A percentile compares a stretch with the other conserved stretches of the same genome.
phyloP scores from a whole-genome alignment of 2,113 vertebrate genomes.

The Gymnobelideus leadbeateri region DNA sequence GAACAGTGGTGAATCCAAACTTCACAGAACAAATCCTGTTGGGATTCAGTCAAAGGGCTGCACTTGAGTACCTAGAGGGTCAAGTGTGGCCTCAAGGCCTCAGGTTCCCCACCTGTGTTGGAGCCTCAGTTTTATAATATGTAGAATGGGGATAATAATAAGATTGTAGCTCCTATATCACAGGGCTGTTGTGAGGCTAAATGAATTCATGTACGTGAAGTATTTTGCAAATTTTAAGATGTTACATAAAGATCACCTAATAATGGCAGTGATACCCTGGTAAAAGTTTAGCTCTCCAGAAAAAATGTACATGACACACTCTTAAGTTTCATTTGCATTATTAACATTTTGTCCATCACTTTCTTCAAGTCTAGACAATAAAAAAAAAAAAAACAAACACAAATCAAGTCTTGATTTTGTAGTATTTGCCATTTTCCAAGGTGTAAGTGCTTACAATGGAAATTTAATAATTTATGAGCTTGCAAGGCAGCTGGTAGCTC shows the following conservation, averaged over 20 bases:
- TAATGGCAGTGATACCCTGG: neutral
- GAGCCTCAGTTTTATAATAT: neutral
- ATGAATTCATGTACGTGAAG: neutral
- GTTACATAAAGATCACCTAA: neutral
- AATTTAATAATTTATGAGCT: neutral
- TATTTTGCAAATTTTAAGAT: neutral
- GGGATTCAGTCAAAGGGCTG: too few relatives aligned
- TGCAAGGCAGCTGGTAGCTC: neutral
- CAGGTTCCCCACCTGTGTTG: neutral
- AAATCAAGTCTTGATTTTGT: neutral
- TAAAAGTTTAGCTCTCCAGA: neutral
- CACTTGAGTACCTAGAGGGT: too few relatives aligned
- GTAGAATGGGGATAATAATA: neutral
- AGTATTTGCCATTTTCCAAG: neutral
- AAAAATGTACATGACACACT: neutral
- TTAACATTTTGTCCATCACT: neutral
- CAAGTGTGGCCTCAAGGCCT: too few relatives aligned
- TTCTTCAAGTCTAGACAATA: neutral
- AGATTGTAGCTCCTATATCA: neutral
- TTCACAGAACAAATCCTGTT: too few relatives aligned
- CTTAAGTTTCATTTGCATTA: neutral
- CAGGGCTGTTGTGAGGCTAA: neutral
- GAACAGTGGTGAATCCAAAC: too few relatives aligned
- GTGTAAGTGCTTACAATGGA: neutral
- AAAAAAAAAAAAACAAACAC: too few relatives aligned